Conservation (phyloP, 2,113 vertebrate species). For the Triplophysa tibetana region DNA sequence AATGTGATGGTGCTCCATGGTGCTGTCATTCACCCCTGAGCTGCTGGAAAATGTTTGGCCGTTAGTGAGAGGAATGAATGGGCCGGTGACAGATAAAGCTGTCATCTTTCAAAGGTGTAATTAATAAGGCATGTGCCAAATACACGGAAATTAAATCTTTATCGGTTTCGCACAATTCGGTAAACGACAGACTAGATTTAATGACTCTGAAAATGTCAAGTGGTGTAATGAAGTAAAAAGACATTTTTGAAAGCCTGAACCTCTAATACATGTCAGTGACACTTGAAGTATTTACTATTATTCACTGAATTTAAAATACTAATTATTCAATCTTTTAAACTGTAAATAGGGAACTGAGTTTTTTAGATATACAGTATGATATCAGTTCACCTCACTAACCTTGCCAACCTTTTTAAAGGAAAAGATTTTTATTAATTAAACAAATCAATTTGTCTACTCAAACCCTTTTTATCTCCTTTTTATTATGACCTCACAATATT, state of each 20-base stretch:
- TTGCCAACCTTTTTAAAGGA: no score
- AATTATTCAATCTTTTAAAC: no score
- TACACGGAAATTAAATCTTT: no score
- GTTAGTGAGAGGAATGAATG: background rate
- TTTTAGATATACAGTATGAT: no score
- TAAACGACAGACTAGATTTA: no score
- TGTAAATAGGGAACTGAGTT: no score
- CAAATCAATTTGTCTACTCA: no score
- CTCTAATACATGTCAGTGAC: background rate
- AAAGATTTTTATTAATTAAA: no score
- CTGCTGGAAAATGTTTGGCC: slow-evolving; percentile 26
- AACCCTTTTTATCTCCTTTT: no score
- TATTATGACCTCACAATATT: background rate
- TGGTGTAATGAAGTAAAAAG: background rate
- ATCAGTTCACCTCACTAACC: no score
- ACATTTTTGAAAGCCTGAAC: background rate
- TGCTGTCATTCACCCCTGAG: slow-evolving; percentile 42
- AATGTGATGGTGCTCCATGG: slow-evolving; percentile 47
- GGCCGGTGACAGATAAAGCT: no score
- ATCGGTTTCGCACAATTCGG: background rate
- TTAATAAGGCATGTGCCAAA: background rate
- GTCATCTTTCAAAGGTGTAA: background rate
- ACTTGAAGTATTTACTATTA: background rate
- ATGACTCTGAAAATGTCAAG: background rate
- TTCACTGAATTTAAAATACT: no score